Base-by-base conservation (phyloP, 2,113 vertebrate genomes). In the Antechinus flavipes region DNA sequence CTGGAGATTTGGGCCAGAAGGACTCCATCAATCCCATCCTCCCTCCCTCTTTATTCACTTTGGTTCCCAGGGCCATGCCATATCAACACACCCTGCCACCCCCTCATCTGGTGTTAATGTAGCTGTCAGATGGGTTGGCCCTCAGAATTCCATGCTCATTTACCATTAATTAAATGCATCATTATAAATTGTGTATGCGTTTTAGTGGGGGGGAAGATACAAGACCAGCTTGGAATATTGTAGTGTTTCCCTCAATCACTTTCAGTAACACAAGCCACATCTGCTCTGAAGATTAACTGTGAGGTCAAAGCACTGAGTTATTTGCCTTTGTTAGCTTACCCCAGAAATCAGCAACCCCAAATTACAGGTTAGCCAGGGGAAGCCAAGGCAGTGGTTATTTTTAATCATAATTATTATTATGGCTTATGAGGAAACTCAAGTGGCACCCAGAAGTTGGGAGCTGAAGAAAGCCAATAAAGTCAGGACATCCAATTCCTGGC, bases 21-120 rank as follows among this genome's bases (percentile, higher is more conserved):
- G 68, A 35, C 68, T 35, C 14, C 35, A 42, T 96, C 90, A 89
- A 96, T 97, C 90, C 91, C 90, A 94, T 95, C 95, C 16, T 84
- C 96, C 84, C 96, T 96, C 12, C 54, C 90, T 96, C 96, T 97
- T 94, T 90, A 97, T 58, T 95, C 93, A 91, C 93, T 91, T 55
- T 96, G 68, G 16, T 84, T 84, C 68, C 68, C 68, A 42, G 68
- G 68, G 5, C 68, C 68, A 84, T 19, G 95, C 92, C 98, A 96
- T 94, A 93, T 98, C 97, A 91, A 95, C 93, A 96, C 97, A 94
- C 97, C 16, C 90, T 84, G 97, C 91, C 98, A 97, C 35, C 96
- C 92, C 96, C 97, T 98, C 98, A 98, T 98, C 98, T 98, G 98
- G 97, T 98, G 98, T 97, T 98, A 98, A 98, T 98, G 98, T 98